Percentiles rank a stretch among this genome's conserved stretches.
Conservation (phyloP, 2,113 vertebrate genomes). For the Centropus unirufus region DNA sequence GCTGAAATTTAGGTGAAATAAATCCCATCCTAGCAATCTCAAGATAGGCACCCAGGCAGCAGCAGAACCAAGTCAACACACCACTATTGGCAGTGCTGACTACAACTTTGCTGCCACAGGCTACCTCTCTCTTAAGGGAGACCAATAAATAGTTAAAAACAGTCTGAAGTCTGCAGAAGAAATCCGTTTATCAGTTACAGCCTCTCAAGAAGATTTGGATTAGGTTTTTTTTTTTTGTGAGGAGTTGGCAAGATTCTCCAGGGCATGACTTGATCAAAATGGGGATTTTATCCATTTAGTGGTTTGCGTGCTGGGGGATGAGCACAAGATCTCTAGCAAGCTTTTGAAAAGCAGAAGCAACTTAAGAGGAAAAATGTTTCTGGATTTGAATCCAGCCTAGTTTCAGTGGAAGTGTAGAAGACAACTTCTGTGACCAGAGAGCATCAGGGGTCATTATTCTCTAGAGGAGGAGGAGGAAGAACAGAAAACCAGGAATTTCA, state of each 20-base stretch:
- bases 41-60: background rate
- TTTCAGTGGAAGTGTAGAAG: background rate
- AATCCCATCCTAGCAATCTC: background rate
- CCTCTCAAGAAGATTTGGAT: background rate
- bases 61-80: background rate
- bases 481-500: background rate
- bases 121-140: background rate
- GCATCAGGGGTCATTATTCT: background rate
- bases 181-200: background rate
- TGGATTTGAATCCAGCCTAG: background rate
- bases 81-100: background rate
- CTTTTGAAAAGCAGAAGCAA: background rate
- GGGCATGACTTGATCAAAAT: background rate
- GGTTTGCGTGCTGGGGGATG: background rate
- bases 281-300: background rate
- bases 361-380: background rate
- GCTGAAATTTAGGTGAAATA: background rate
- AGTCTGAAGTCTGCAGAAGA: background rate
- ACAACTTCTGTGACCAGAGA: background rate
- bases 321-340: background rate
- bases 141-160: background rate
- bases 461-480: background rate
- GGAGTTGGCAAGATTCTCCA: background rate
- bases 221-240: background rate
- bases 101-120: background rate